These are phyloP conservation scores for Metellina segmentata DNA, from an alignment of 2,888 invertebrate genomes.

Conservation along the genomic window DNA sequence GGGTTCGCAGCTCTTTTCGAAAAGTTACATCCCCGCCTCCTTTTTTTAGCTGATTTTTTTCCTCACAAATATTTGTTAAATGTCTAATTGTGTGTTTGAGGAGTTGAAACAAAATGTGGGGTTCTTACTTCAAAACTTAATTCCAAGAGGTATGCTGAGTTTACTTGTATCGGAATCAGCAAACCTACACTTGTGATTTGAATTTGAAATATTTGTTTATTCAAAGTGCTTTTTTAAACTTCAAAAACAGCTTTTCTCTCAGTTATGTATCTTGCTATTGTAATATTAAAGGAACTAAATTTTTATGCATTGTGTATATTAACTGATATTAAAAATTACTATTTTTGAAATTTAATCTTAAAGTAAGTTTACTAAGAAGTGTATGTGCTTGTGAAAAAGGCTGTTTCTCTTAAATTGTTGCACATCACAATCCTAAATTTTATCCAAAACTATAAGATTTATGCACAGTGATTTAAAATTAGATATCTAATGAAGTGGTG, in stretches of 20 bases:
- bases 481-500: conserved; percentile 25
- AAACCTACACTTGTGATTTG: too few species aligned
- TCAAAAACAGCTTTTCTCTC: background rate
- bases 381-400: background rate
- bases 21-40: too few species aligned
- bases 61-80: too few species aligned
- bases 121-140: too few species aligned
- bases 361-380: background rate
- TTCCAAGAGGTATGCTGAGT: too few species aligned
- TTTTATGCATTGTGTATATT: background rate
- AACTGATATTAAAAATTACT: background rate
- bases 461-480: conserved; percentile 5
- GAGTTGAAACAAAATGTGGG: too few species aligned
- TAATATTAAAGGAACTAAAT: background rate
- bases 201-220: too few species aligned
- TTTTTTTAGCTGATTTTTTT: too few species aligned
- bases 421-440: background rate
- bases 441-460: background rate
- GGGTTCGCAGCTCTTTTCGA: too few species aligned
- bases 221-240: background rate
- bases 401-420: conserved; percentile 2
- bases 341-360: background rate
- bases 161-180: too few species aligned
- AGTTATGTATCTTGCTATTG: background rate
- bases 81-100: too few species aligned